Base-by-base conservation (phyloP, 2,113 vertebrate genomes). In the Rhadina sibilatrix region DNA sequence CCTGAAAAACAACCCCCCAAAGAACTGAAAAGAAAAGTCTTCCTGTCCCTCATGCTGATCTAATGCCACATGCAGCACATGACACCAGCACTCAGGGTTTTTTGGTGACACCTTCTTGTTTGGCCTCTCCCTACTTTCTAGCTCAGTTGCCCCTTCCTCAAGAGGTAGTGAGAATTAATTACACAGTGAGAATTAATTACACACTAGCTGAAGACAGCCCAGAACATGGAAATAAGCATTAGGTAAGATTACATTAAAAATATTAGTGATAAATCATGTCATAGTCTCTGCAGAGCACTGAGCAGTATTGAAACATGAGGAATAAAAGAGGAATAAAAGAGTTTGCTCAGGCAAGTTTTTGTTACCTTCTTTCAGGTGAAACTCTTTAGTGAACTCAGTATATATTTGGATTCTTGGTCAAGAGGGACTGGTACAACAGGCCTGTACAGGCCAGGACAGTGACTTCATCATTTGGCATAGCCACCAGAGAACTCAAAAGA, bases 41-140 rank as follows among this genome's bases (percentile, higher is more conserved):
- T 19, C 38, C n/a, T 46, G 64, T 11, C 47, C 17, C 6, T 60
- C 38, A 15, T 68, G 40, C 47, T 88, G 75, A 38, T 8, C 37
- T 38, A 59, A 54, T 8, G 23, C 24, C 44, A 33, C 3, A 3
- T 0, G 1, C 3, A 78, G n/a, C 13, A 52, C 2, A 0, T 7
- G 6, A 25, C 15, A 53, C 6, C 37, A 70, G 15, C 20, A 35
- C 3, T 15, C 33, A 35, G 5, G 22, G 6, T 9, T 17, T 87
- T 65, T 33, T 8, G 5, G 33, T 23, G 35, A 44, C 28, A 38
- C 5, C 16, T 89, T 28, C 52, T 61, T 18, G 5, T 30, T 12
- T 20, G 44, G 8, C 6, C 37, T 52, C 57, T 83, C 61, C 30
- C 10, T 22, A 15, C 2, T 18, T 69, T 50, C 70, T 42, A 50